Evolutionary conservation across 2,888 invertebrate species (phyloP).

Genomic region (Ornithoptera alexandrae): DNA sequence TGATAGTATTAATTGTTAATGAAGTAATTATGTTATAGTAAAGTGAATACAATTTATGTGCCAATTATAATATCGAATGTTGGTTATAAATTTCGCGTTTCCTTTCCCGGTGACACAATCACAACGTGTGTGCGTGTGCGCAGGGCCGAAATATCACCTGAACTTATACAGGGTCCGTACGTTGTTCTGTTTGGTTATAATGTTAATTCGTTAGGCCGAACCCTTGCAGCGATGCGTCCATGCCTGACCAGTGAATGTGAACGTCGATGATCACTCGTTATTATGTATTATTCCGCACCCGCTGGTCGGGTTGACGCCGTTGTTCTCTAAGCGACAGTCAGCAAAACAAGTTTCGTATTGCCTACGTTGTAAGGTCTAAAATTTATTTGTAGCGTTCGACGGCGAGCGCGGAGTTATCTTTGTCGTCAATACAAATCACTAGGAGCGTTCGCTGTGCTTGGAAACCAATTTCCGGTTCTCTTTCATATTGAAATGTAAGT

Average conservation of each 20-base stretch:
- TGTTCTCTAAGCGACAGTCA: constrained; percentile 25
- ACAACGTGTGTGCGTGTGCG: not conserved
- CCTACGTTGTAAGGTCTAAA: constrained; percentile 37
- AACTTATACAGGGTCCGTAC: constrained; percentile 15
- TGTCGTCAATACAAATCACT: constrained; percentile 66
- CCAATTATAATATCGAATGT: constrained; percentile 22
- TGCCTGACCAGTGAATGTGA: constrained; percentile 23
- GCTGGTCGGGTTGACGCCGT: constrained; percentile 28
- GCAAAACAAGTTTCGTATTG: constrained; percentile 7
- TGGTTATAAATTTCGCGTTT: constrained; percentile 21
- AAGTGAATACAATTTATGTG: constrained; percentile 20
- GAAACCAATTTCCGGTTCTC: constrained; percentile 75
- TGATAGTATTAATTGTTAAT: too few species aligned
- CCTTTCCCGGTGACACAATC: constrained; percentile 28
- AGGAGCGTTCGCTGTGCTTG: constrained; percentile 66
- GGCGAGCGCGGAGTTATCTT: constrained; percentile 42
- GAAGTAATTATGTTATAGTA: not conserved
- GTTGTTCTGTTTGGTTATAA: constrained; percentile 19
- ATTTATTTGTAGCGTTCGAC: constrained; percentile 38
- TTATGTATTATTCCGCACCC: constrained; percentile 30
- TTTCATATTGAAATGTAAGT: constrained; percentile 76
- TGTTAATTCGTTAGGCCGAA: constrained; percentile 19
- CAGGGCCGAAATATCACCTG: constrained; percentile 13
- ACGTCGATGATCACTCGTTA: constrained; percentile 24
- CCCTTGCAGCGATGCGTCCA: constrained; percentile 16